Percentiles rank a stretch among this genome's conserved stretches.
These are phyloP conservation scores for Menidia menidia DNA, from an alignment of 2,797 vertebrate species.

Conservation along the genomic window DNA sequence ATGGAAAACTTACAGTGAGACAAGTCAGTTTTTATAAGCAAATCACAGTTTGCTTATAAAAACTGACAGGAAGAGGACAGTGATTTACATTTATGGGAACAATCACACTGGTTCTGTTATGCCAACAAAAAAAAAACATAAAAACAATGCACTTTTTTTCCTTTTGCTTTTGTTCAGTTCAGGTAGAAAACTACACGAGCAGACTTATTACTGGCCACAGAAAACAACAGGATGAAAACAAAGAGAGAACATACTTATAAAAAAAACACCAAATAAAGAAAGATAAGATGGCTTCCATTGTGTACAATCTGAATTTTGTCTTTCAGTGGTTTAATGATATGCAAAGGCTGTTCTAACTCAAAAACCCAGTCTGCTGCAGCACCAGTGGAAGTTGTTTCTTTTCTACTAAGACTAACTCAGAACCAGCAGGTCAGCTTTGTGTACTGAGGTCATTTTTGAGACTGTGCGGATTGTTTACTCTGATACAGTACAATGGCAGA, in stretches of 20 bases:
- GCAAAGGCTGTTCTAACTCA: background rate
- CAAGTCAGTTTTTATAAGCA: background rate
- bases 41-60: background rate
- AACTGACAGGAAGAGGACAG: background rate
- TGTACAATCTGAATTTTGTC: background rate
- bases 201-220: no score
- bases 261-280: background rate
- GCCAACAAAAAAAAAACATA: conserved; percentile 23
- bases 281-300: background rate
- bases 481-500: conserved; percentile 2
- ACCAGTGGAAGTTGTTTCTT: background rate
- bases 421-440: conserved; percentile 1
- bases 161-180: no score
- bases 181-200: no score
- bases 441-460: no score
- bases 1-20: background rate
- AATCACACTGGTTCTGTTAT: conserved; percentile 56
- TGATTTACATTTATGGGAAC: conserved; percentile 18
- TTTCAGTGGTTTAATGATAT: background rate
- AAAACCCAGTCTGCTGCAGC: background rate
- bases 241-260: background rate
- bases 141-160: no score
- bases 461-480: background rate
- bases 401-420: background rate
- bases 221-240: no score